A percentile compares a stretch with the other conserved stretches of the same genome.
These are phyloP conservation scores for Apotomis turbidana DNA, from an alignment of 2,888 invertebrate species.

Conservation along the genomic window DNA sequence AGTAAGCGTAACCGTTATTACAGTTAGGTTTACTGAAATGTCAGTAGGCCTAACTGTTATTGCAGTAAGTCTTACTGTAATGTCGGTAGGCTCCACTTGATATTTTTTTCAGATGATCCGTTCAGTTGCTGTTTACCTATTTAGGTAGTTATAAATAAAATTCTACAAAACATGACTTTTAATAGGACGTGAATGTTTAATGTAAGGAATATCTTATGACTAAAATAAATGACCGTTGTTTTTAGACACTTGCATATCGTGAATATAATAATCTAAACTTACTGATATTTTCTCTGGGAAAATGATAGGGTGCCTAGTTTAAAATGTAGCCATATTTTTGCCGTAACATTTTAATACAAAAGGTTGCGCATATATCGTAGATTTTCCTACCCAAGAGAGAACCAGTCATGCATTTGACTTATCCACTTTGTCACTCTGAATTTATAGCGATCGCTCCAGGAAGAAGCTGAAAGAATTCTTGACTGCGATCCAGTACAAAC, in stretches of 20 bases:
- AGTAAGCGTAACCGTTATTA: too few relatives aligned
- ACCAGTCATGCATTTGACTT: conserved; percentile 33
- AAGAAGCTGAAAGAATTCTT: conserved; percentile 35
- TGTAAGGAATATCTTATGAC: not conserved
- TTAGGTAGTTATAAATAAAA: too few relatives aligned
- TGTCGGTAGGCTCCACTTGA: too few relatives aligned
- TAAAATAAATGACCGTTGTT: too few relatives aligned
- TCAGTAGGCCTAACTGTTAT: too few relatives aligned
- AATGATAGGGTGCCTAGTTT: not conserved
- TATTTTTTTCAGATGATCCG: too few relatives aligned
- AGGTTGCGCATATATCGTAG: conserved; percentile 19
- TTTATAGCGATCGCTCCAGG: conserved; percentile 29
- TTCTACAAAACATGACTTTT: not conserved
- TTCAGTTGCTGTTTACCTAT: too few relatives aligned
- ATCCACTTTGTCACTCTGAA: conserved; percentile 29
- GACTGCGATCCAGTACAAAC: conserved; percentile 38
- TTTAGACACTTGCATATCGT: too few relatives aligned
- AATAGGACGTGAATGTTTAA: not conserved
- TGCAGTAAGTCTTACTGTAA: too few relatives aligned
- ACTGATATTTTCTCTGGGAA: not conserved
- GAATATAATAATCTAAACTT: too few relatives aligned
- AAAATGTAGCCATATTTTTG: conserved; percentile 17
- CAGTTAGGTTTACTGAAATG: too few relatives aligned
- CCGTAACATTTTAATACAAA: conserved; percentile 18
- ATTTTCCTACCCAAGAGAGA: conserved; percentile 26